Conservation (phyloP, 2,888 invertebrate genomes). For the Agriopis leucophaearia region DNA sequence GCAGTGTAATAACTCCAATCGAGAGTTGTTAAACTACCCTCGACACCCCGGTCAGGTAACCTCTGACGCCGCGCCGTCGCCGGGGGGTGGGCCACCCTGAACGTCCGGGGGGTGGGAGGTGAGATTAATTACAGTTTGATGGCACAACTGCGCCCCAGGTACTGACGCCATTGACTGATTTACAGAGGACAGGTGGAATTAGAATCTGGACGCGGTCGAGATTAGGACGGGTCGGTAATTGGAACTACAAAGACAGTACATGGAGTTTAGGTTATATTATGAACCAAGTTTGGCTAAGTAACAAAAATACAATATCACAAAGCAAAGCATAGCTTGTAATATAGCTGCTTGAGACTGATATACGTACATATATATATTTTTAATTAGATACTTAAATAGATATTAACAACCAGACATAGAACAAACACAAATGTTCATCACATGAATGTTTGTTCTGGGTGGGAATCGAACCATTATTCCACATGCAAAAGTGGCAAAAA, state of each 20-base stretch:
- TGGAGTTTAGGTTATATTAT: background rate
- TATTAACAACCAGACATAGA: too few species aligned
- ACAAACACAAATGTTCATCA: too few species aligned
- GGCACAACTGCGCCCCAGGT: constrained; percentile 69
- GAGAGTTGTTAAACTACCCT: constrained; percentile 27
- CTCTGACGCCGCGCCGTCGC: constrained; percentile 67
- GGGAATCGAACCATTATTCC: too few species aligned
- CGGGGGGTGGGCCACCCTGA: constrained; percentile 41
- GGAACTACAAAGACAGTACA: background rate
- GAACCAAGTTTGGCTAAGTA: too few species aligned
- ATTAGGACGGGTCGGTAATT: constrained; percentile 19
- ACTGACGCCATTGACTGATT: constrained; percentile 50
- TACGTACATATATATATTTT: too few species aligned
- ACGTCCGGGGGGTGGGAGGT: constrained; percentile 43
- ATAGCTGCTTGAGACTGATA: too few species aligned
- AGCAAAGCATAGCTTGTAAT: too few species aligned
- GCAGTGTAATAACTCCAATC: constrained; percentile 28
- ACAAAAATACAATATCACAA: too few species aligned
- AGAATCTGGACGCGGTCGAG: constrained; percentile 50
- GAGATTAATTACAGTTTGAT: constrained; percentile 83
- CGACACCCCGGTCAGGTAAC: constrained; percentile 66
- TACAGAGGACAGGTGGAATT: constrained; percentile 60
- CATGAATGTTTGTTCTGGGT: too few species aligned
- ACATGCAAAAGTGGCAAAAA: too few species aligned
- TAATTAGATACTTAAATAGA: too few species aligned